Conservation (phyloP, 2,888 invertebrate species). For the Tethea ocularis region DNA sequence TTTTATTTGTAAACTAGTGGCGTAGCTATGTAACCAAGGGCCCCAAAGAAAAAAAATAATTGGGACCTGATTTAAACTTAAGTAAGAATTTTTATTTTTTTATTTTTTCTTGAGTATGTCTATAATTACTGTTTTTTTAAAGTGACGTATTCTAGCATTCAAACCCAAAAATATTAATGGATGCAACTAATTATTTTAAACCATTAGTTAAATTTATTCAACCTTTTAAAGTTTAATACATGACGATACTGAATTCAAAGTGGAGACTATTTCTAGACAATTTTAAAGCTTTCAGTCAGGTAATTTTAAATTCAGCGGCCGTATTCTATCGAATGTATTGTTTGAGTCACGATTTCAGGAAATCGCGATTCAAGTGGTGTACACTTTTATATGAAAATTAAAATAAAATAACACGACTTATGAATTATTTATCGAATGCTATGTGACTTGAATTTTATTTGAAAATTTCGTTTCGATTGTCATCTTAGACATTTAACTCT, state of each 20-base stretch:
- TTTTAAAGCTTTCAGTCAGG: not conserved
- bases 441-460: not conserved
- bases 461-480: not conserved
- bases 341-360: conserved; percentile 37
- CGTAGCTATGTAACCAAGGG: no score
- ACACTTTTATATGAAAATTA: conserved; percentile 36
- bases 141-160: no score
- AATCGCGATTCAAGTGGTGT: conserved; percentile 40
- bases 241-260: not conserved
- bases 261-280: not conserved
- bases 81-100: no score
- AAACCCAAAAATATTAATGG: no score
- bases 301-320: conserved; percentile 33
- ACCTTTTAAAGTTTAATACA: not conserved
- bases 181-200: no score
- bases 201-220: no score
- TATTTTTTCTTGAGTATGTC: no score
- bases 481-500: not conserved
- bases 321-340: conserved; percentile 37
- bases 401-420: conserved; percentile 40
- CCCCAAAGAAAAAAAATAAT: no score
- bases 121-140: no score
- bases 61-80: no score
- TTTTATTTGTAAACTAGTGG: no score
- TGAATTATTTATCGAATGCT: conserved; percentile 41